Evolutionary conservation across 2,113 vertebrate genomes (phyloP).

Genomic region (Ia io): DNA sequence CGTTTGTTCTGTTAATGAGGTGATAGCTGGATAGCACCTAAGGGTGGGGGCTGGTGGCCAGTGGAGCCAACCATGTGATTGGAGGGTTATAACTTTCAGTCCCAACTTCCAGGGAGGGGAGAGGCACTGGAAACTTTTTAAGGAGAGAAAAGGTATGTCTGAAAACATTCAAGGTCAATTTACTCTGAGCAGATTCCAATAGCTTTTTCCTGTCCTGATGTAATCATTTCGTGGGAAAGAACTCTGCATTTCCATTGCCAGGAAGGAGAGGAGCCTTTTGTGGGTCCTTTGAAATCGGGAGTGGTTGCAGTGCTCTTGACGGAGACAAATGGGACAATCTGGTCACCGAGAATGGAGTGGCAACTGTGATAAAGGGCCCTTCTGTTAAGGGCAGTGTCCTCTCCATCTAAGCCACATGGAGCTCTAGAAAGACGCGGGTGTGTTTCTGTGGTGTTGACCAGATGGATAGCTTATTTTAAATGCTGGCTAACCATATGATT

Average conservation of each 20-base stretch:
- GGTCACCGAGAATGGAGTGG: neutral
- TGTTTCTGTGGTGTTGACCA: conserved; percentile 1
- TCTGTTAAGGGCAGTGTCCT: conserved; percentile 1
- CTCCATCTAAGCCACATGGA: neutral
- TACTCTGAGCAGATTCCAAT: neutral
- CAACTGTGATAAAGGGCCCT: neutral
- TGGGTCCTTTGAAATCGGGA: neutral
- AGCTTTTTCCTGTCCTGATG: conserved; percentile 44
- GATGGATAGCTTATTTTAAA: conserved; percentile 37
- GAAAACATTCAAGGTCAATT: conserved; percentile 22
- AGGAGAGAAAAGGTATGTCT: conserved; percentile 16
- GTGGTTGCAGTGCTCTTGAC: neutral
- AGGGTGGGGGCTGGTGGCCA: neutral
- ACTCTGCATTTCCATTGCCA: neutral
- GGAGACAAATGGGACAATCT: neutral
- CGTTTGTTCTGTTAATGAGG: neutral
- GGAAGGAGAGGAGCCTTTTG: neutral
- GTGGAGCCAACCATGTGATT: neutral
- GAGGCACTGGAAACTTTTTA: neutral
- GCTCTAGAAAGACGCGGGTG: neutral
- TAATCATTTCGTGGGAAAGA: conserved; percentile 39
- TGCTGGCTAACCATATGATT: neutral
- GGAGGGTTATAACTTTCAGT: neutral
- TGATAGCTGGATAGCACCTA: neutral
- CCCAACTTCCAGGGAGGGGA: neutral